These are phyloP conservation scores for Microcebus lehilahytsara DNA, from an alignment of 2,113 vertebrate genomes.

Conservation along the genomic window DNA sequence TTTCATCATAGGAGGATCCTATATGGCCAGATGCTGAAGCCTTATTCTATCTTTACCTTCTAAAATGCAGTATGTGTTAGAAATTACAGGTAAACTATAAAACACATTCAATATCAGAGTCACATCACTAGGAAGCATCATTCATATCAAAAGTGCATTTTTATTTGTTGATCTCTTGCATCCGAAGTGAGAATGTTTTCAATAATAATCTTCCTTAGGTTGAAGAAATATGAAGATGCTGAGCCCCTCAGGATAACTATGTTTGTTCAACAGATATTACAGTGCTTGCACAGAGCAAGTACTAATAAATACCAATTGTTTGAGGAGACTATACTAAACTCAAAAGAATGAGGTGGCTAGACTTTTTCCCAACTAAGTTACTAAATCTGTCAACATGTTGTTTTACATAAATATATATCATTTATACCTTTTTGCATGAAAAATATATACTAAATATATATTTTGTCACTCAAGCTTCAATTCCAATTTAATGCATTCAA, in stretches of 20 bases:
- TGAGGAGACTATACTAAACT: background rate
- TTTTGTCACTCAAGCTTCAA: background rate
- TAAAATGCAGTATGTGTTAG: background rate
- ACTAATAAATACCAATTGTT: background rate
- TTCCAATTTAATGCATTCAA: background rate
- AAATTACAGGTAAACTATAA: background rate
- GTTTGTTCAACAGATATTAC: background rate
- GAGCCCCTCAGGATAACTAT: background rate
- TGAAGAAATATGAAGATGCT: background rate
- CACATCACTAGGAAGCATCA: background rate
- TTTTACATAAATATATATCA: background rate
- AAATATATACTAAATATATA: background rate
- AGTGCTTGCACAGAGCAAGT: background rate
- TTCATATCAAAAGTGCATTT: background rate
- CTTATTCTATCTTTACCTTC: background rate
- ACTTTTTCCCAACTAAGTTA: background rate
- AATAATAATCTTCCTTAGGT: background rate
- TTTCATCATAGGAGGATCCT: background rate
- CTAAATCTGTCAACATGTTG: background rate
- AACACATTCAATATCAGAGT: background rate
- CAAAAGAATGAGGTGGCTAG: background rate
- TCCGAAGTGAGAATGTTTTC: background rate
- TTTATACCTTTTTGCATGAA: background rate
- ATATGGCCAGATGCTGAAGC: background rate
- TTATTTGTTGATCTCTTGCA: background rate